Percentiles rank a stretch among this genome's conserved stretches.
Conservation (phyloP, 2,797 vertebrate species). For the Phataginus tetradactyla region DNA sequence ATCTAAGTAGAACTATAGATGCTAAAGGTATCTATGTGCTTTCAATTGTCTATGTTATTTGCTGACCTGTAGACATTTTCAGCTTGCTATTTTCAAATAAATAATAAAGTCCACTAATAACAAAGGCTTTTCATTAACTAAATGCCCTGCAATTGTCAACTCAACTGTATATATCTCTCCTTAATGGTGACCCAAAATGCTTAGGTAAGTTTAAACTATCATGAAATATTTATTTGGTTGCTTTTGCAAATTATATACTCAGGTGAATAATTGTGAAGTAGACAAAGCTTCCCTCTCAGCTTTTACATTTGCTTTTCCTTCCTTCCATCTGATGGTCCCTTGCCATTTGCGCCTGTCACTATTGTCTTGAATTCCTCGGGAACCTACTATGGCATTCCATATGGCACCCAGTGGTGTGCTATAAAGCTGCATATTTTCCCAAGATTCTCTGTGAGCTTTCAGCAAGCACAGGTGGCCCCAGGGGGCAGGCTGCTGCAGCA, state of each 20-base stretch:
- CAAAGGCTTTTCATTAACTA: conserved; percentile 71
- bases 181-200: conserved; percentile 70
- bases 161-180: conserved; percentile 17
- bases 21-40: conserved; percentile 42
- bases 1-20: conserved; percentile 32
- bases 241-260: conserved; percentile 52
- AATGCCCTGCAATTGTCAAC: conserved; percentile 37
- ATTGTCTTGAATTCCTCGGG: background rate
- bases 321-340: background rate
- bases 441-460: background rate
- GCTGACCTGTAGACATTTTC: conserved; percentile 66
- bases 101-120: conserved; percentile 63
- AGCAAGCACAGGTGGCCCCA: background rate
- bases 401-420: too few species aligned
- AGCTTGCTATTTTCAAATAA: conserved; percentile 73
- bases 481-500: background rate
- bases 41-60: conserved; percentile 74
- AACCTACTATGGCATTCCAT: background rate
- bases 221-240: conserved; percentile 73
- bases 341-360: background rate
- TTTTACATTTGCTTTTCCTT: background rate
- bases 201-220: conserved; percentile 65
- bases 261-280: conserved; percentile 44
- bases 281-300: background rate
- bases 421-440: background rate